Conservation (phyloP, 2,888 invertebrate species). For the Conops quadrifasciatus region DNA sequence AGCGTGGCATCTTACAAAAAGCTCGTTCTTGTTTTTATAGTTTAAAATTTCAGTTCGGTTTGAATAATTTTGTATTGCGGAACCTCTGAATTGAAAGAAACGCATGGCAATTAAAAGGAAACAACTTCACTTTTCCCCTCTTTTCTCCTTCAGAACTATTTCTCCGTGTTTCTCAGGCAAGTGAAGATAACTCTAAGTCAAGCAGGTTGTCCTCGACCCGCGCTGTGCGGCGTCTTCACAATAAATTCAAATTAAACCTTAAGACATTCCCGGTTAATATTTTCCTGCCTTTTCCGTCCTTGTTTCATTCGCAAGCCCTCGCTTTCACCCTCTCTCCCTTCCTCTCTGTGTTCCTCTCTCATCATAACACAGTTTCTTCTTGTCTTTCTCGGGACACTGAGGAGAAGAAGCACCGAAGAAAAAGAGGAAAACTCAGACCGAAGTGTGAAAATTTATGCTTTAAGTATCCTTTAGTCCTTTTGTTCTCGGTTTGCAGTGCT, state of each 20-base stretch:
- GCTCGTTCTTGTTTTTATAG: too few relatives aligned
- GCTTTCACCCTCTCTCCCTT: neutral
- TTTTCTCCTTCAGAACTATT: neutral
- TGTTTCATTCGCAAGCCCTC: too few relatives aligned
- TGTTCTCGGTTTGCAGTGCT: neutral
- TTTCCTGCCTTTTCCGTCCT: too few relatives aligned
- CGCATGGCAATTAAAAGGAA: too few relatives aligned
- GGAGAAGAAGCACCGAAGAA: neutral
- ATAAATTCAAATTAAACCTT: slow-evolving; percentile 6
- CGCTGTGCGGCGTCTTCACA: neutral
- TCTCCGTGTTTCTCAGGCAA: neutral
- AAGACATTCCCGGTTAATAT: neutral
- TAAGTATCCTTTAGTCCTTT: slow-evolving; percentile 4
- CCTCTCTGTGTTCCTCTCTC: neutral
- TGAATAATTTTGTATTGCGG: too few relatives aligned
- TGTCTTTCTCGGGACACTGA: neutral
- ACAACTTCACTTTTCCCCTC: neutral
- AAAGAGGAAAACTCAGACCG: neutral
- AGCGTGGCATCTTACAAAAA: too few relatives aligned
- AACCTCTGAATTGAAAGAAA: too few relatives aligned
- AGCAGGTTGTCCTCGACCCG: neutral
- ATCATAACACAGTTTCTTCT: neutral
- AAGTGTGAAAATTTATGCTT: slow-evolving; percentile 22
- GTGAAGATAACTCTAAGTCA: neutral
- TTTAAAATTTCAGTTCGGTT: too few relatives aligned